phyloP scores from a whole-genome alignment of 2,113 vertebrate species.

The Amblyornis subalaris region DNA sequence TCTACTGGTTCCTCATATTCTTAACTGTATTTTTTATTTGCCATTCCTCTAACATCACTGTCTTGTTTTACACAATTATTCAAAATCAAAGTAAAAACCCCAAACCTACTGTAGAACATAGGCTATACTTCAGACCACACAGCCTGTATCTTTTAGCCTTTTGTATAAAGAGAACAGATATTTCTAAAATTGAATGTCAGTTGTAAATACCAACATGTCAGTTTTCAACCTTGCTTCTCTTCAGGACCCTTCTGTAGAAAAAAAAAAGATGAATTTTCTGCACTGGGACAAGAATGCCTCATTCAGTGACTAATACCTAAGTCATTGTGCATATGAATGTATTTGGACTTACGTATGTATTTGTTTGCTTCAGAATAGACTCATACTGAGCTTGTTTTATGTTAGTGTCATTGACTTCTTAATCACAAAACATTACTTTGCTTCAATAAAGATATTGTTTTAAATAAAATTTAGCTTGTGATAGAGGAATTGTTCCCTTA shows the following conservation, averaged over 20 bases:
- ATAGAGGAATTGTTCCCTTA: background rate
- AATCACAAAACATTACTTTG: background rate
- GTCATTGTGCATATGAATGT: background rate
- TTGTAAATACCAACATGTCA: background rate
- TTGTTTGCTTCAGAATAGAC: background rate
- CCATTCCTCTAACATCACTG: background rate
- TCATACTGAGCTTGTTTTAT: background rate
- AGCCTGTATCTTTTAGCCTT: background rate
- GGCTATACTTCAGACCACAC: background rate
- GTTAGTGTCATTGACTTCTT: background rate
- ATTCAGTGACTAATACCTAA: background rate
- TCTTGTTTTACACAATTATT: background rate
- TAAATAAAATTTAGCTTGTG: background rate
- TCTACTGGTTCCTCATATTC: background rate
- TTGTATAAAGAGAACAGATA: background rate
- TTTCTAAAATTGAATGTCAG: background rate
- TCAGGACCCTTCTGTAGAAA: background rate
- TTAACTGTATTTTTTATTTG: background rate
- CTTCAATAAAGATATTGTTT: background rate
- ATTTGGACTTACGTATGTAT: background rate
- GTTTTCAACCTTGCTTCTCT: background rate
- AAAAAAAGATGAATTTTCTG: background rate
- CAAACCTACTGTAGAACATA: fast-evolving
- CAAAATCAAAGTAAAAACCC: background rate
- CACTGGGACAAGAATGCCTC: background rate